Percentiles rank a stretch among this genome's conserved stretches.
Evolutionary conservation across 2,113 vertebrate species (phyloP).

Genomic region (Crotalus viridis): DNA sequence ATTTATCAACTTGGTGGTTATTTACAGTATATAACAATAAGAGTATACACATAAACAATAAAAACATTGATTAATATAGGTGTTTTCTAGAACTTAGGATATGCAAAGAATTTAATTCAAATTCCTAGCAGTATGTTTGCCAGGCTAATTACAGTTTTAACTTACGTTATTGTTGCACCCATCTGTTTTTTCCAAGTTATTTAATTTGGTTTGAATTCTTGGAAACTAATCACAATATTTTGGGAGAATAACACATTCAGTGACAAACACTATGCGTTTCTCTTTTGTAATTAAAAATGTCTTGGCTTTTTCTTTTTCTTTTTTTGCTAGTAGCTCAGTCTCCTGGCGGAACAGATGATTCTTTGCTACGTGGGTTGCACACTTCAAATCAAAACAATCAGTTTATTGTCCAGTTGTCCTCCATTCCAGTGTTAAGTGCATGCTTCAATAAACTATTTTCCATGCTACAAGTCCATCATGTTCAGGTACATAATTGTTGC

Average conservation of each 20-base stretch:
- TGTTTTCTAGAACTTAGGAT: not conserved
- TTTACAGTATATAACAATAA: not conserved
- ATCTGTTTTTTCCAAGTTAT: not conserved
- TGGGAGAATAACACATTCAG: not conserved
- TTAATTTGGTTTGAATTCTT: not conserved
- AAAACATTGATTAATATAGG: not conserved
- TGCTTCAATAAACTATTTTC: conserved; percentile 99
- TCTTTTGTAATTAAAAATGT: not conserved
- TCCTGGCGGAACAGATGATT: conserved; percentile 92
- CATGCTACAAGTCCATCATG: conserved; percentile 96
- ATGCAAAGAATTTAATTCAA: not conserved
- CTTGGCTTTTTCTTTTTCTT: conserved; percentile 34
- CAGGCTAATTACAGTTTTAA: not conserved
- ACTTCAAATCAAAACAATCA: conserved; percentile 76
- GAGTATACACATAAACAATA: not conserved
- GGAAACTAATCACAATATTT: not conserved
- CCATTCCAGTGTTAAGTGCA: conserved; percentile 91
- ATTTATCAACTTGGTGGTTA: not conserved
- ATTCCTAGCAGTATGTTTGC: not conserved
- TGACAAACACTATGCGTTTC: not conserved
- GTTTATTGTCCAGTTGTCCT: conserved; percentile 86
- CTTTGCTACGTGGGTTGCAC: conserved; percentile 87
- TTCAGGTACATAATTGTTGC: conserved; percentile 80
- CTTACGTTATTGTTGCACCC: not conserved
- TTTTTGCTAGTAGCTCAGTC: conserved; percentile 81